Evolutionary conservation across 2,113 vertebrate species (phyloP), one percentile per base, ranked within the genome.

Genomic region (Pteruthius melanotis): DNA sequence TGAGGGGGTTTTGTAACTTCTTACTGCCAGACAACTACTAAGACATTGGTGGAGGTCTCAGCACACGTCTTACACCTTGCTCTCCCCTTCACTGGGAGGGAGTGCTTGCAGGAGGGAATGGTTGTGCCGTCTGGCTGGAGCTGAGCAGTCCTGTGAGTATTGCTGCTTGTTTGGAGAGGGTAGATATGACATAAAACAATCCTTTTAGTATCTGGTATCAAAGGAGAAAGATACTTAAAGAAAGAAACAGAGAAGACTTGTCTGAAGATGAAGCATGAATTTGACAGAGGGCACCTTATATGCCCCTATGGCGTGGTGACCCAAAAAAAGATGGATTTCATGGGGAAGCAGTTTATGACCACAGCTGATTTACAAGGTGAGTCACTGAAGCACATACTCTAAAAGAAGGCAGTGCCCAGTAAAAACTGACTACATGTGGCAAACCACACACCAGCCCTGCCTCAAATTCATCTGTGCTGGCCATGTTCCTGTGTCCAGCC

Each of bases 331-430:
- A 78, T 40, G 28, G 24, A 52, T 93, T 91, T 88, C 33, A 54
- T 90, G 0, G 0, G 68, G 93, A 95, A 94, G 90, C 26, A 87
- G 76, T 92, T 92, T 72, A 70, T 56, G 61, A 83, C 85, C 88
- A 56, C 88, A 92, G 71, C 60, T 96, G 93, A 93, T 93, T 94
- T 96, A 70, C 86, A 94, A 95, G 94, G 92, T 96, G 95, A 96
- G 94, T 94, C 93, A 94, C 57, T 89, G 83, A 64, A 86, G 88
- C 44, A 84, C 83, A 54, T 60, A 90, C 80, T 89, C 88, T 90
- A 89, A 94, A 95, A 93, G 90, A 86, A 87, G 69, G 56, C 94
- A 90, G 66, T 70, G 75, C 74, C 49, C 63, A 86, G 85, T 93
- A 92, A 94, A 92, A 95, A 87, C 20, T 78, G 85, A 81, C 78